Evolutionary conservation across 2,113 vertebrate species (phyloP), one percentile per base, ranked within the genome.

Genomic region (Ploceus nigricollis): DNA sequence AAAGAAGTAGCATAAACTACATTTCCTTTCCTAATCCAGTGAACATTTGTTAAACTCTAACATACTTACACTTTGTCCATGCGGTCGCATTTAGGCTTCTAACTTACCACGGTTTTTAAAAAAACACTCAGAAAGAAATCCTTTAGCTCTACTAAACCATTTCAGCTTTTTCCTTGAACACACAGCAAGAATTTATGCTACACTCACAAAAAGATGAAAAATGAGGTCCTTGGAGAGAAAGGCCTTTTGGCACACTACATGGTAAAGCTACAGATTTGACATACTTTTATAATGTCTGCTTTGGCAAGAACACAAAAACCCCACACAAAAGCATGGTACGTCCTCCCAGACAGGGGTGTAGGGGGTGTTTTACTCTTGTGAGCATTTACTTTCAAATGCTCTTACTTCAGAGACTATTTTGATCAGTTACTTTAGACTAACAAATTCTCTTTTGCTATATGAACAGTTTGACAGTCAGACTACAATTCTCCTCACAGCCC

Each of bases 11-110:
- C 98, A 98, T 98, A 98, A 97, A 97, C 98, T 98, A 97, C 97
- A 96, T 98, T 98, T 98, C 95, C 97, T 93, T 97, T 94, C 96
- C 98, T 99, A 99, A 99, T 99, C 98, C 98, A 95, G 94, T 63
- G 64, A 97, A 96, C 98, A 98, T 98, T 98, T 98, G 97, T 98
- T 97, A 97, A 97, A 97, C 93, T 97, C 83, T 58, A 97, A 93
- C 89, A 90, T 65, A 90, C 96, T 97, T 94, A 97, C 93, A 96
- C 96, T 97, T 94, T 87, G 94, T 93, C 96, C 94, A 48, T 40
- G 84, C 76, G 77, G 94, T 94, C 44, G 24, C 97, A 86, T 97
- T 98, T 96, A 94, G 87, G 97, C 78, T 98, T 96, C 98, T 96
- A 96, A 97, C 96, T 95, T 94, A 90, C n/a, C 51, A 79, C 2